These are phyloP conservation scores for Dipodomys ordii DNA, from an alignment of 2,113 vertebrate species.

Conservation along the genomic window DNA sequence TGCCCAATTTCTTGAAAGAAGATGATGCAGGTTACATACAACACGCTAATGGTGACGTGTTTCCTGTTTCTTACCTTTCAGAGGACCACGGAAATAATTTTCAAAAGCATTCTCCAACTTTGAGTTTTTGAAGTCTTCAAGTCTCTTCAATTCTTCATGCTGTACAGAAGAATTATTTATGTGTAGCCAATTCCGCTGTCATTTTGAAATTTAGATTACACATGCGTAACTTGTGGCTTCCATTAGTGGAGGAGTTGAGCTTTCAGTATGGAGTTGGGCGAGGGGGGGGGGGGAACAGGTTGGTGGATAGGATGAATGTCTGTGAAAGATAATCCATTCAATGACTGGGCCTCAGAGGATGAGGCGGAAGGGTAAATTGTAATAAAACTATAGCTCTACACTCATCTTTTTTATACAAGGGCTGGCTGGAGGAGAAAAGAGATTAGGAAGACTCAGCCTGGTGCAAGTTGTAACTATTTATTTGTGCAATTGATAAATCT, in stretches of 20 bases:
- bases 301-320: not conserved
- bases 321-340: not conserved
- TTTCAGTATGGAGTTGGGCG: not conserved
- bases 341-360: not conserved
- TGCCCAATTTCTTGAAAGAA: not conserved
- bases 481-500: not conserved
- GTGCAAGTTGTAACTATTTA: not conserved
- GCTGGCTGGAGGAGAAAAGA: not conserved
- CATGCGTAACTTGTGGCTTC: not conserved
- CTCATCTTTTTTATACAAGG: not conserved
- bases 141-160: not conserved
- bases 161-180: not conserved
- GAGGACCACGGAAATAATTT: not conserved
- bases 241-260: not conserved
- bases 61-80: not conserved
- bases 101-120: not conserved
- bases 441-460: not conserved
- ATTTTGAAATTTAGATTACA: not conserved
- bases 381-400: not conserved
- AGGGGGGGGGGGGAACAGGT: not conserved
- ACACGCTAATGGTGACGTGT: too few relatives aligned
- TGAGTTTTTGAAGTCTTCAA: not conserved
- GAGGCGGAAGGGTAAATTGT: not conserved
- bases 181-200: slow-evolving; percentile 18
- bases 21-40: not conserved